Evolutionary conservation across 2,113 vertebrate species (phyloP), one percentile per base, ranked within the genome.

Genomic region (Recurvirostra avosetta): DNA sequence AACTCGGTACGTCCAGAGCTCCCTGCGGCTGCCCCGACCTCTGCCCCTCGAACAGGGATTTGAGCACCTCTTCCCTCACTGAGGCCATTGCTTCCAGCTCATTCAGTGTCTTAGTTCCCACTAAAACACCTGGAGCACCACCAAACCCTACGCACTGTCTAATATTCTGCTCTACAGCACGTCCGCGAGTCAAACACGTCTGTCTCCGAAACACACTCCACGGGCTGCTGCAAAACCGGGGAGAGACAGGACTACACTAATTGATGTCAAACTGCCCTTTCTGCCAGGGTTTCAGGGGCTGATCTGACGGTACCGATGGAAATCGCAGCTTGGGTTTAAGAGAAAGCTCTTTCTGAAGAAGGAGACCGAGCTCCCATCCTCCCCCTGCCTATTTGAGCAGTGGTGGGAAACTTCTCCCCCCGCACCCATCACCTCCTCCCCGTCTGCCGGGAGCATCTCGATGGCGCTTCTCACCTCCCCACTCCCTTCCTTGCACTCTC

Each of bases 251-350:
- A 2, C 71, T 78, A 17, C 59, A 59, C 81, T 83, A 95, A 83
- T 50, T 92, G 87, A 55, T 95, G 91, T 95, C 93, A 96, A 83
- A 50, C 85, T 70, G 88, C 81, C 86, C 75, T 82, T 88, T n/a
- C 81, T 86, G 77, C 36, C 92, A 12, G n/a, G 1, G 2, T 29
- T 77, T 53, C 2, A 0, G 52, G 82, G 41, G 52, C 73, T 75
- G 86, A 61, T 41, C 90, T 88, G 87, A 86, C 7, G 2, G 16
- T 5, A 49, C 68, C 89, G 20, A 22, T 40, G 41, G 84, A 85
- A 91, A 95, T 81, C 84, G 50, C 86, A 91, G 90, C 36, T 63
- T 4, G 25, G 14, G 29, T 75, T 83, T 70, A 58, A 74, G 72
- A 91, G 58, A 81, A 77, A 88, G 15, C 75, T 86, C 74, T 90